Evolutionary conservation across 1,140 invertebrate species (phyloP).

Genomic region (Drosophila setifemur): DNA sequence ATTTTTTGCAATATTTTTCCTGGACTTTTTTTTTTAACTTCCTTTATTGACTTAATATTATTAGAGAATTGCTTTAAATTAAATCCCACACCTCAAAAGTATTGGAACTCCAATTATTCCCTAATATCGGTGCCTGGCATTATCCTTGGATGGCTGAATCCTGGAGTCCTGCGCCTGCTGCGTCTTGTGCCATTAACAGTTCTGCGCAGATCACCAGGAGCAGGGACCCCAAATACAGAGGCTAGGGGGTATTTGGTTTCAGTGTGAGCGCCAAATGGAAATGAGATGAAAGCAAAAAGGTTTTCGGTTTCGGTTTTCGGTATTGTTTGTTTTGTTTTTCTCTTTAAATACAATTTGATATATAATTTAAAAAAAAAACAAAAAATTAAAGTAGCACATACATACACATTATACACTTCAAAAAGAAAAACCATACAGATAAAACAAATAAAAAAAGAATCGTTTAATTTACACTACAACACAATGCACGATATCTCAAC

Average conservation of each 20-base stretch:
- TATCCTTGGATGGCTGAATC: too few relatives aligned
- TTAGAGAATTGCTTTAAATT: too few relatives aligned
- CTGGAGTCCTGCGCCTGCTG: too few relatives aligned
- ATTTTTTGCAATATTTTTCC: too few relatives aligned
- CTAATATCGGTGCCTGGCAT: conserved; percentile 30
- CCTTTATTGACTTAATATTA: too few relatives aligned
- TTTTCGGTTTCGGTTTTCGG: conserved; percentile 44
- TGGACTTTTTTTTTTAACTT: too few relatives aligned
- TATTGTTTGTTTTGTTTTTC: too few relatives aligned
- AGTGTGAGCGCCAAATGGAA: conserved; percentile 4
- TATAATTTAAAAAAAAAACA: conserved; percentile 70
- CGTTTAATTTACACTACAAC: conserved; percentile 45
- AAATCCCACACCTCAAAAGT: too few relatives aligned
- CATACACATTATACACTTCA: conserved; percentile 60
- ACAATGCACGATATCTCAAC: conserved; percentile 36
- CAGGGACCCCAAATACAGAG: background rate
- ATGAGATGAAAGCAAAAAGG: background rate
- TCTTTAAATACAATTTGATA: conserved; percentile 62
- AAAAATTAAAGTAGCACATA: conserved; percentile 72
- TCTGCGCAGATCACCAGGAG: too few relatives aligned
- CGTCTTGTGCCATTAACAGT: background rate
- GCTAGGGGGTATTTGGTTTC: background rate
- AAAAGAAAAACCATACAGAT: conserved; percentile 10
- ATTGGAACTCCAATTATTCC: too few relatives aligned
- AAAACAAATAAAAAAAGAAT: conserved; percentile 16